Base-by-base conservation (phyloP, 2,113 vertebrate genomes). In the Phoxinus phoxinus region DNA sequence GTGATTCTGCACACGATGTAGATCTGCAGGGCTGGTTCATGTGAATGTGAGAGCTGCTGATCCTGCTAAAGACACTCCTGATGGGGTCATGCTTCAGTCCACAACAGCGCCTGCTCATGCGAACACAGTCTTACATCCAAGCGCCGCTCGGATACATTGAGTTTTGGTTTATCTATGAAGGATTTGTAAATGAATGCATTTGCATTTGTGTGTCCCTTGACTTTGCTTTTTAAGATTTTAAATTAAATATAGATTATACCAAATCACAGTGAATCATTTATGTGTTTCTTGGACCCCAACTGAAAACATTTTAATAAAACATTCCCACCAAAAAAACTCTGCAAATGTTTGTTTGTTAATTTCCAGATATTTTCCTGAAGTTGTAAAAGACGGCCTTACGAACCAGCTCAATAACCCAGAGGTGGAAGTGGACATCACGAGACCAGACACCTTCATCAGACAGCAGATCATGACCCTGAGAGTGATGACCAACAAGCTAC, bases 391-490 rank as follows among this genome's bases (percentile, higher is more conserved):
- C 27, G 98, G 98, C 27, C 93, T 99, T 82, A 98, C 97, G 84
- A 99, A 98, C 91, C 98, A 99, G 92, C 95, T 97, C 88, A 98
- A 97, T 94, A 99, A 99, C 89, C 98, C 98, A 0, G 98, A 99
- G 91, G 97, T 99, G 79, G 96, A 98, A 0, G 96, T 99, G 87
- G 98, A 99, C 87, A 98, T 99, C 93, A 99, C 97, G 1, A 94
- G 97, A 86, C 98, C 98, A 0, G 97, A 99, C 92, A 98, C 97
- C 0, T 95, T 97, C 90, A 98, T 99, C 90, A 93, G 98, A 81
- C 98, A 99, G 76, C 98, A 99, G 94, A 99, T 99, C 92, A 99
- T 99, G 98, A 96, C 97, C 0, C 94, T 99, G 2, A 94, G 97
- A 8, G 97, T 99, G 90, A 98, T 98, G 96, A 99, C 97, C 89